Conservation (phyloP, 2,113 vertebrate genomes). For the Lampris incognitus region DNA sequence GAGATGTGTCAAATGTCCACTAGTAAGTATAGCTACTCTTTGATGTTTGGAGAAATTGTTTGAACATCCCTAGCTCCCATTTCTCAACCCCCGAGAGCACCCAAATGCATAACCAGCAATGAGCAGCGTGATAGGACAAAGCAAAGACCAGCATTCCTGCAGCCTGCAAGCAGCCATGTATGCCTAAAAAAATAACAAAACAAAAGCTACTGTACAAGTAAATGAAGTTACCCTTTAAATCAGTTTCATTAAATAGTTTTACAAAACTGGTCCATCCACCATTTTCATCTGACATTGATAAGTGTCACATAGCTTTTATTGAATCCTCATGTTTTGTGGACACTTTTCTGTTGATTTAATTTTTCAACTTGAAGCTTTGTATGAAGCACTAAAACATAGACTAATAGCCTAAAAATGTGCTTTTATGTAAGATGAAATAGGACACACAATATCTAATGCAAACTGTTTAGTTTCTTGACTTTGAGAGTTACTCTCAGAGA, state of each 20-base stretch:
- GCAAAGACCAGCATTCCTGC: neutral
- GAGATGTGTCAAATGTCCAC: neutral
- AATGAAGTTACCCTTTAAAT: neutral
- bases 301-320: too few relatives aligned
- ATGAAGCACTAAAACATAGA: too few relatives aligned
- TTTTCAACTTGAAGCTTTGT: neutral
- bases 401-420: too few relatives aligned
- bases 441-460: too few relatives aligned
- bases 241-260: too few relatives aligned
- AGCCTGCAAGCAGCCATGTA: neutral
- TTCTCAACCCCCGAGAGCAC: slow-evolving; percentile 5
- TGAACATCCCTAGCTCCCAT: neutral
- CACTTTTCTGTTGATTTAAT: too few relatives aligned
- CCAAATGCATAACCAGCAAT: neutral
- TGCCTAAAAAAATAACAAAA: neutral
- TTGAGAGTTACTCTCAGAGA: neutral
- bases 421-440: too few relatives aligned
- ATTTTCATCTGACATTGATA: too few relatives aligned
- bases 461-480: neutral
- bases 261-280: too few relatives aligned
- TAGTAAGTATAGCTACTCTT: neutral
- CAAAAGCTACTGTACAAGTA: neutral
- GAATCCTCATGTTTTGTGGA: too few relatives aligned
- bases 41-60: neutral
- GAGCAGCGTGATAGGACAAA: neutral